Conservation (phyloP, 2,888 invertebrate species). For the Octonoba sinensis region DNA sequence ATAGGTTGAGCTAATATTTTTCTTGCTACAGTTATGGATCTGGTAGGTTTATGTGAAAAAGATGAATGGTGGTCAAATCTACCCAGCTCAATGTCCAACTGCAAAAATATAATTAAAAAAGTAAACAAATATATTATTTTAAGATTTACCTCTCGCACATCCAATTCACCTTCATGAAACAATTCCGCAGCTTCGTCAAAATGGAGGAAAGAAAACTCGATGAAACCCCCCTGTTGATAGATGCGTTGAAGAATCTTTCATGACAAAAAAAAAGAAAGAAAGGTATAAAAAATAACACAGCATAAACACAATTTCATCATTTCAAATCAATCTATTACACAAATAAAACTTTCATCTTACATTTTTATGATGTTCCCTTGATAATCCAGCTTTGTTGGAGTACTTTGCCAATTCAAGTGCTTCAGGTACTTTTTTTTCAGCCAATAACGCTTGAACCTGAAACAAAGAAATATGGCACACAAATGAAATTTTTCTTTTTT, state of each 20-base stretch:
- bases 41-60: no score
- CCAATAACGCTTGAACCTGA: slow-evolving; percentile 72
- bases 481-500: not conserved
- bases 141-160: slow-evolving; percentile 72
- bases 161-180: slow-evolving; percentile 71
- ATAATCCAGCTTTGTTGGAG: slow-evolving; percentile 71
- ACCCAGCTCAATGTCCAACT: no score
- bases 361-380: slow-evolving; percentile 71
- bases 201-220: slow-evolving; percentile 72
- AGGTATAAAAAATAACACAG: not conserved
- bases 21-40: no score
- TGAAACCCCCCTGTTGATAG: slow-evolving; percentile 74
- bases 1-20: no score
- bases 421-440: slow-evolving; percentile 73
- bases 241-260: slow-evolving; percentile 70
- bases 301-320: not conserved
- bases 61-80: no score
- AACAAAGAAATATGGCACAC: slow-evolving; percentile 43
- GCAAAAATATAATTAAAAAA: no score
- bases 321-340: not conserved
- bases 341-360: slow-evolving; percentile 65
- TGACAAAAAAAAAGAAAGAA: not conserved
- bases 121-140: no score
- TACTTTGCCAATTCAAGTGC: slow-evolving; percentile 73
- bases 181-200: slow-evolving; percentile 72